Evolutionary conservation across 2,888 invertebrate genomes (phyloP).

Genomic region (Aplocera efformata): DNA sequence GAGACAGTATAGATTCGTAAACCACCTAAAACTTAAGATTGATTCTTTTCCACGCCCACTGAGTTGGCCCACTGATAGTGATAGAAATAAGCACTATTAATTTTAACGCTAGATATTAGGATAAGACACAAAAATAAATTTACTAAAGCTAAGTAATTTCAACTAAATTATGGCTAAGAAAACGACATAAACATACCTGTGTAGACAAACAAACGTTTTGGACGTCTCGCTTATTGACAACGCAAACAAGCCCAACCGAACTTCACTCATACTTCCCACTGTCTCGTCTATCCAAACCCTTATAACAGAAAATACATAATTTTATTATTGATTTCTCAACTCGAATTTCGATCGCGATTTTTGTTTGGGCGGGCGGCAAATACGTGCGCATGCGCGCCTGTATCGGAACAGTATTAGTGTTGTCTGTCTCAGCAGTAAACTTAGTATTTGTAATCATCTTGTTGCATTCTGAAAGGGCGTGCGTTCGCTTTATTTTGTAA

Average conservation of each 20-base stretch:
- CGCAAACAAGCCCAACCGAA: conserved; percentile 57
- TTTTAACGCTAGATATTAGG: too few species aligned
- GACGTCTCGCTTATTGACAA: conserved; percentile 55
- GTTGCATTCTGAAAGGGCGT: conserved; percentile 46
- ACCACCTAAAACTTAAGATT: too few species aligned
- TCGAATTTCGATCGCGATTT: conserved; percentile 25
- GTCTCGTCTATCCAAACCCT: conserved; percentile 34
- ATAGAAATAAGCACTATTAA: too few species aligned
- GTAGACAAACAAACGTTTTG: conserved; percentile 10
- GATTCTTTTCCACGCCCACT: too few species aligned
- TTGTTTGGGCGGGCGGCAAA: conserved; percentile 68
- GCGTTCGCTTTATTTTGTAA: conserved; percentile 22
- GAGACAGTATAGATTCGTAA: too few species aligned
- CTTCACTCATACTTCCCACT: conserved; percentile 40
- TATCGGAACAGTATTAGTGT: conserved; percentile 60
- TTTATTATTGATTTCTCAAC: conserved; percentile 2
- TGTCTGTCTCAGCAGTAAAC: conserved; percentile 48
- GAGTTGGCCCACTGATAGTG: too few species aligned
- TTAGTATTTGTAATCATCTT: conserved; percentile 59
- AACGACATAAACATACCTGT: conserved; percentile 28
- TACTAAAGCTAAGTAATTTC: too few species aligned
- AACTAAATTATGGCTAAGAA: too few species aligned
- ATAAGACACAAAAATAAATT: too few species aligned
- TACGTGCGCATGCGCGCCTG: conserved; percentile 73
- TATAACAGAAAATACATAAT: conserved; percentile 27